phyloP scores from a whole-genome alignment of 2,888 invertebrate species.

The Heterodera filipjevi region DNA sequence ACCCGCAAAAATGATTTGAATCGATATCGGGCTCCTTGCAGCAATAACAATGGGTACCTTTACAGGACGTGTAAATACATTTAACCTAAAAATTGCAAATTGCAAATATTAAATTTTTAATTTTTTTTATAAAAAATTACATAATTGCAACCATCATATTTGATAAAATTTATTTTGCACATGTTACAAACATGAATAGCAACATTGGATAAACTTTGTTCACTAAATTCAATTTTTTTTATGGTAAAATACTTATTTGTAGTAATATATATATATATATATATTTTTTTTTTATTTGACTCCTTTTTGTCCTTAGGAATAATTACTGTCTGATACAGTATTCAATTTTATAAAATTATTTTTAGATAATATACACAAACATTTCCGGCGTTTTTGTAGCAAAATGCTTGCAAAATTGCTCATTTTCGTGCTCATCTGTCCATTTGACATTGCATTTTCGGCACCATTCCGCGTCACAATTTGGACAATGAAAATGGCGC shows the following conservation, averaged over 20 bases:
- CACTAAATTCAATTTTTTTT: neutral
- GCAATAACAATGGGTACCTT: neutral
- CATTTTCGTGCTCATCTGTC: neutral
- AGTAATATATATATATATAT: neutral
- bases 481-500: neutral
- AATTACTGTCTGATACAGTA: no score
- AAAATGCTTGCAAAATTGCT: neutral
- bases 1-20: neutral
- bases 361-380: no score
- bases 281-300: no score
- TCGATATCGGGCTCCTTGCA: neutral
- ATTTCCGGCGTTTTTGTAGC: no score
- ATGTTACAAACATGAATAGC: neutral
- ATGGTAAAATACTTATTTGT: neutral
- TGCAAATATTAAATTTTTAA: neutral
- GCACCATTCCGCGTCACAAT: neutral
- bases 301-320: no score
- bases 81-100: neutral
- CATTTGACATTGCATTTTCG: neutral
- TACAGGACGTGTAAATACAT: neutral
- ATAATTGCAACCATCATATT: neutral
- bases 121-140: neutral
- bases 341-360: no score
- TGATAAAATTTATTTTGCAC: neutral
- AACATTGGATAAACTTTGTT: neutral